Base-by-base conservation (phyloP, 2,888 invertebrate species). In the Eurytoma adleriae region DNA sequence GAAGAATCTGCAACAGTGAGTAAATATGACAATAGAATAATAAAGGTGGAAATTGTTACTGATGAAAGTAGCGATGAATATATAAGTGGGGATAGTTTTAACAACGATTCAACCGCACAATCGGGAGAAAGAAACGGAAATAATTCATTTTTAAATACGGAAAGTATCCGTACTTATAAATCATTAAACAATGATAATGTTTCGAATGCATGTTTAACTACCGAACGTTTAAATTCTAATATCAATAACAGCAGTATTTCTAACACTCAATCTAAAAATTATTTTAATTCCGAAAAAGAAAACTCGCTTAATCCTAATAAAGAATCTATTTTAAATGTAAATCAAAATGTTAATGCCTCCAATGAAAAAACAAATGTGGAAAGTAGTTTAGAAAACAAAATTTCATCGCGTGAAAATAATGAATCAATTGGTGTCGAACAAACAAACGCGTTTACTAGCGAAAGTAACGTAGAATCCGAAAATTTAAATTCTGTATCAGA, bases 121-220 rank as follows among this genome's bases (percentile, higher is more conserved):
- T 48, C 54, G 3, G n/a, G 30, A 27, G 7, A 40, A 40, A 40
- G 10, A 10, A 40, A 7, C 14, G 30, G 16, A 18, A 78, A 40
- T 40, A 40, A 57, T 30, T 12, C 18, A 2, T 50, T 52, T 52
- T 54, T 67, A 52, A 59, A 57, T 16, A 13, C 27, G 48, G 50
- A 57, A 57, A 50, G 66, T 27, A 59, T 30, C 20, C 67, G 30
- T 66, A 59, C n/a, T 62, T 12, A 18, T 14, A 48, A 48, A 30
- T 52, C 27, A 10, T 50, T 54, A 62, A 62, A 27, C 30, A 69
- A 24, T 16, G 40, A 2, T 48, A 66, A 78, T 57, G 12, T 12
- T 66, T 59, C 57, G 48, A 59, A 66, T 54, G 24, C 16, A 40
- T 18, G 30, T 62, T 64, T 70, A 56, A 64, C 64, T 16, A 2